These are phyloP conservation scores for Netelia virgata DNA, from an alignment of 2,888 invertebrate genomes.

Conservation along the genomic window DNA sequence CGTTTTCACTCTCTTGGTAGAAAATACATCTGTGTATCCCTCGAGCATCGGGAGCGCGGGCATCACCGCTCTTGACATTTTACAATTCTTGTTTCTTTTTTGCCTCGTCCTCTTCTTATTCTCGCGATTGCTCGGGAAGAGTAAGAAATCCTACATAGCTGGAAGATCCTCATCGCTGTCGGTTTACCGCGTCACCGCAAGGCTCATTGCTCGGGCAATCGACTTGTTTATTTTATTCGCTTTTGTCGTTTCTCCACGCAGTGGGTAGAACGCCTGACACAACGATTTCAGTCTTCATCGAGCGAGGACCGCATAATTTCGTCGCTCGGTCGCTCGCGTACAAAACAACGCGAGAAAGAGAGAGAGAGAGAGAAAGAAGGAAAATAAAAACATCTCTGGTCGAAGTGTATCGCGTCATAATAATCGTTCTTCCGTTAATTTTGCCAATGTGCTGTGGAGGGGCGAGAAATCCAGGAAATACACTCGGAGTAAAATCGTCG, in stretches of 20 bases:
- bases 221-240: constrained; percentile 48
- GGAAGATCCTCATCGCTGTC: constrained; percentile 42
- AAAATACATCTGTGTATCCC: constrained; percentile 4
- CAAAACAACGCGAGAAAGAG: constrained; percentile 25
- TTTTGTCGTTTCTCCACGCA: neutral
- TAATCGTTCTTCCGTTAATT: neutral
- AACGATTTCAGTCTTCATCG: constrained; percentile 35
- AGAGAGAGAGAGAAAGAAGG: constrained; percentile 25
- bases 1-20: constrained; percentile 7
- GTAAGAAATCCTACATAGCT: constrained; percentile 35
- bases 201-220: constrained; percentile 38
- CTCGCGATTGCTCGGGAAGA: neutral
- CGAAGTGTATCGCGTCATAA: neutral
- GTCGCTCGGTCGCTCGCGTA: constrained; percentile 2
- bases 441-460: too few species aligned
- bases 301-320: constrained; percentile 15
- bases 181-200: constrained; percentile 52
- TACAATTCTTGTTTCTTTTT: constrained; percentile 21
- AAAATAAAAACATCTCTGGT: neutral
- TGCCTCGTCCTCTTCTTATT: neutral
- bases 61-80: constrained; percentile 31
- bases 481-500: too few species aligned
- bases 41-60: constrained; percentile 36
- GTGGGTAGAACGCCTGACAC: constrained; percentile 24
- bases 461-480: too few species aligned